Base-by-base conservation (phyloP, 1,140 invertebrate genomes). In the Panagrolaimus sp. region DNA sequence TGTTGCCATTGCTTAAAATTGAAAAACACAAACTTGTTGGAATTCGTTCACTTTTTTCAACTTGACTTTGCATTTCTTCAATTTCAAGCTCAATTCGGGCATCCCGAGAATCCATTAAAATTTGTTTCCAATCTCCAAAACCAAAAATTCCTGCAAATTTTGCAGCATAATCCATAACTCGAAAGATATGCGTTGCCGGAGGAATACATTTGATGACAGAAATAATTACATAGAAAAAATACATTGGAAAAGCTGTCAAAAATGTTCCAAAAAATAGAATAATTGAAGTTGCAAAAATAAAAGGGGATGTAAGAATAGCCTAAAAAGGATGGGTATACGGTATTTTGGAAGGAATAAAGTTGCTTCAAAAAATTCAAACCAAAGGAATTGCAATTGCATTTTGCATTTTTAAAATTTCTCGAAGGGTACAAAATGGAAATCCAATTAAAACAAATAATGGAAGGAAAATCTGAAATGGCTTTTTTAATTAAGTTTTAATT, bases 1-100 rank as follows among this genome's bases (percentile, higher is more conserved):
- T n/a, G n/a, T n/a, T n/a, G n/a, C n/a, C n/a, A n/a, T n/a, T n/a
- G n/a, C n/a, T n/a, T n/a, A n/a, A 38, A 38, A 38, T 38, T 7
- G 2, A 38, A 38, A 4, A 38, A 38, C 2, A 38, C 32, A 38
- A 38, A 58, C 52, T 28, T 21, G 52, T 58, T 4, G 52, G 21
- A 28, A 58, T 58, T 21, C 28, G 14, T 58, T 58, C 52, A 24
- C 21, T 58, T 17, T 58, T 58, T 58, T 58, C 52, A 26, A 21
- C 10, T 26, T 26, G 12, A 12, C 14, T 58, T 24, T 58, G 52
- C 17, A 21, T 58, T 28, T 58, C 52, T 58, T 58, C 52, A 0
- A 28, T n/a, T 28, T 58, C 52, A 12, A 58, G 28, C 17, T 58
- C 52, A 5, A 58, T 21, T 21, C 52, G 21, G 8, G 52, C 52